Base-by-base conservation (phyloP, 1,140 invertebrate genomes). In the Dendrolimus kikuchii region DNA sequence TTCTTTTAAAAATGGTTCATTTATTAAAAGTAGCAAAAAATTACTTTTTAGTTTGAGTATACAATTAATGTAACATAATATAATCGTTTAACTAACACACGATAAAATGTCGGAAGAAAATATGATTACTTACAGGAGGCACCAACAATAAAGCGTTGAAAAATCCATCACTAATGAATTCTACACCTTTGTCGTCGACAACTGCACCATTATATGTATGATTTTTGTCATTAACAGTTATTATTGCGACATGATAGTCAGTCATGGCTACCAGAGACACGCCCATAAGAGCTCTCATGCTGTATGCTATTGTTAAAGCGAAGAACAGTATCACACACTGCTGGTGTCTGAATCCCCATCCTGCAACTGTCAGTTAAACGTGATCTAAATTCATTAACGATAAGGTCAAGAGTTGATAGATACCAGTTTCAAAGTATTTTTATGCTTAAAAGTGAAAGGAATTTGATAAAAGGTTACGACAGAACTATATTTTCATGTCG, bases 181-280 rank as follows among this genome's bases (percentile, higher is more conserved):
- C 42, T 38, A 55, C 38, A 9, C 48, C 46, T 6, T 40, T 48
- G 1, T 56, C 40, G 39, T 49, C 40, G 5, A 38, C 50, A 43
- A 37, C 5, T 38, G 46, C 3, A 49, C 36, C 7, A n/a, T 10
- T 37, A 37, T 10, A 7, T 43, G 8, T 8, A 43, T 44, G 36
- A 45, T 43, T 50, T 10, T 49, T n/a, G 41, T 50, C 46, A 7
- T 55, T 10, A 2, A 23, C 23, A 3, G 23, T 23, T 23, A 23
- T 23, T 23, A 40, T 2, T 4, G 37, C 38, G 5, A 51, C 10
- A 38, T 52, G 36, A 8, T 45, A 46, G 36, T 60, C 54, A 41
- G 68, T 73, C 93, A 94, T 94, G 0, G 92, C 93, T 0, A 94
- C 92, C 37, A 94, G 87, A 2, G 90, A 91, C 2, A 94, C 92